Conservation (phyloP, 2,113 vertebrate species). For the Cyprinodon brontotheroides region DNA sequence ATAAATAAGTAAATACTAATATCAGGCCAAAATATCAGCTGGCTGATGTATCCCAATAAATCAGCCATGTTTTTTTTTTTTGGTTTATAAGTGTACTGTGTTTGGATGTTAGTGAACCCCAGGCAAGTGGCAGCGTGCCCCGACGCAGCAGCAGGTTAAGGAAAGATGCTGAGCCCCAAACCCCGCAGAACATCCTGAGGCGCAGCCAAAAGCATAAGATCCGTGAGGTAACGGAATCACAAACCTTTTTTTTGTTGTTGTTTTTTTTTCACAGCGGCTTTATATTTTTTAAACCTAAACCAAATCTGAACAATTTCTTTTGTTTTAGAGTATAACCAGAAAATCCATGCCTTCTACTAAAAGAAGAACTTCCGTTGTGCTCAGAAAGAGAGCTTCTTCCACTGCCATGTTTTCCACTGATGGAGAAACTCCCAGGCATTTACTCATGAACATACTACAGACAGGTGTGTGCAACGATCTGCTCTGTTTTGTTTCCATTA, state of each 20-base stretch:
- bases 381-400: neutral
- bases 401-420: slow-evolving; percentile 52
- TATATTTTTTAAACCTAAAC: neutral
- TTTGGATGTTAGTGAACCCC: slow-evolving; percentile 34
- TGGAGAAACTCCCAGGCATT: slow-evolving; percentile 72
- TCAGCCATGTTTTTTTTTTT: no score
- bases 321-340: slow-evolving; percentile 62
- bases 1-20: no score
- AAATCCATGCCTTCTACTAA: slow-evolving; percentile 37
- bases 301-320: neutral
- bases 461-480: slow-evolving; percentile 55
- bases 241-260: neutral
- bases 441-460: slow-evolving; percentile 75
- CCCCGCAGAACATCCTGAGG: slow-evolving; percentile 66
- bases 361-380: slow-evolving; percentile 18
- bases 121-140: neutral
- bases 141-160: slow-evolving; percentile 50
- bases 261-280: neutral
- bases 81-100: no score
- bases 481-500: neutral
- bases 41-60: no score
- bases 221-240: slow-evolving; percentile 57
- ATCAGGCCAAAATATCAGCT: no score
- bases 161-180: slow-evolving; percentile 42
- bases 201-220: slow-evolving; percentile 69